Percentiles rank a stretch among this genome's conserved stretches.
These are phyloP conservation scores for Cerastis rubricosa DNA, from an alignment of 2,888 invertebrate genomes.

Conservation along the genomic window DNA sequence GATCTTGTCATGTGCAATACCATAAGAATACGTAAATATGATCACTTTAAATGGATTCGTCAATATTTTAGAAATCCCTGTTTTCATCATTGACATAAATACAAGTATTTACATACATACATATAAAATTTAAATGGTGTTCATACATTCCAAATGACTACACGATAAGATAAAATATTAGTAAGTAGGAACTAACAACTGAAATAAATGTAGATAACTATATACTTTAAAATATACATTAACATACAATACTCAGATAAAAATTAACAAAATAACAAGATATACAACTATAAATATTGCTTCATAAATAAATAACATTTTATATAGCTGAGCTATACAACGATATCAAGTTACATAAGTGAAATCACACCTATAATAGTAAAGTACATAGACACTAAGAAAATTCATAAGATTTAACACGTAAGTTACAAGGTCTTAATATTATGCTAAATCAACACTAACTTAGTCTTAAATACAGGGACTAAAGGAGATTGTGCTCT, in stretches of 20 bases:
- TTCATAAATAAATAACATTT: background rate
- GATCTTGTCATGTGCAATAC: conserved; percentile 6
- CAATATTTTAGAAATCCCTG: conserved; percentile 49
- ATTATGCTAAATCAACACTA: conserved; percentile 32
- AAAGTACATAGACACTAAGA: conserved; percentile 61
- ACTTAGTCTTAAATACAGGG: background rate
- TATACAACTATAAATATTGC: conserved; percentile 10
- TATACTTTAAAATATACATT: conserved; percentile 15
- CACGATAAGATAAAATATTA: conserved; percentile 1
- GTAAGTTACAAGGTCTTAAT: conserved; percentile 41
- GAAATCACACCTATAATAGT: conserved; percentile 27
- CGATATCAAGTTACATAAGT: conserved; percentile 5
- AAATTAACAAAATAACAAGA: background rate
- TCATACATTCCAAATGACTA: conserved; percentile 17
- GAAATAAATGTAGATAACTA: background rate
- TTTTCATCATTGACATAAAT: conserved; percentile 50
- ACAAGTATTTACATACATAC: background rate
- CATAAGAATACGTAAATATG: conserved; percentile 1
- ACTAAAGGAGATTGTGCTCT: background rate
- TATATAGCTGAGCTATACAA: conserved; percentile 21
- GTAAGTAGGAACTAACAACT: background rate
- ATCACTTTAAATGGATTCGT: background rate
- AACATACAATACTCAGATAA: background rate
- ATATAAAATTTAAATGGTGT: conserved; percentile 27
- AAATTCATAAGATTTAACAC: conserved; percentile 67